Evolutionary conservation across 2,113 vertebrate genomes (phyloP), one percentile per base, ranked within the genome.

Genomic region (Raphicerus campestris): DNA sequence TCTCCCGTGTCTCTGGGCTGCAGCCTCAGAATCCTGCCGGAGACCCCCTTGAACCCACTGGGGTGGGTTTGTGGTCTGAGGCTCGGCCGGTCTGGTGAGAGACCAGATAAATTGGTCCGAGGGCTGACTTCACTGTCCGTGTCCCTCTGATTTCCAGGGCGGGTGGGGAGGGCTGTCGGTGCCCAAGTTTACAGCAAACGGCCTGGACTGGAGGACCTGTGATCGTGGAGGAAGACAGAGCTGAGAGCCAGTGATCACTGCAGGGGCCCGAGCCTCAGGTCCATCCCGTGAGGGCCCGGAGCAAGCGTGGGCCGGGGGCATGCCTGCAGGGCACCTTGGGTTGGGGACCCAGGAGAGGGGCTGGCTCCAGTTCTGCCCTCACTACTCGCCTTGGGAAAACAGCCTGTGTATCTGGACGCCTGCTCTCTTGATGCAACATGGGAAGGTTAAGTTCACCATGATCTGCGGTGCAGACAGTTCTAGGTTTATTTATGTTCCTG

Each of bases 21-120:
- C 13, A 42, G n/a, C 20, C 49, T 73, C 39, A 6, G 11, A 9
- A 13, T 51, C 11, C 19, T 28, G 11, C 30, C 28, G 9, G 6
- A 11, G 10, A 6, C 0, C 26, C 26, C 28, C 9, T 26, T 11
- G 7, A 2, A 7, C 28, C 35, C 11, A 3, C n/a, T 61, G 24
- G 0, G 42, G 7, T 17, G 32, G 42, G 16, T n/a, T 17, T 83
- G 16, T 24, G 32, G 32, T 13, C 24, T 4, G 3, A 11, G 66
- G 42, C 30, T 20, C 0, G 2, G 63, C 2, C 0, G 1, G 17
- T 39, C 2, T 2, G 14, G 5, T 35, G 26, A 56, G 30, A 22
- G 42, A 60, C 4, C 7, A 35, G 30, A 15, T 35, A 1, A 10
- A 2, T 26, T 30, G 22, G 39, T 8, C 35, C 7, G 7, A 66